These are phyloP conservation scores for Selenia dentaria DNA, from an alignment of 2,888 invertebrate species.

Conservation along the genomic window DNA sequence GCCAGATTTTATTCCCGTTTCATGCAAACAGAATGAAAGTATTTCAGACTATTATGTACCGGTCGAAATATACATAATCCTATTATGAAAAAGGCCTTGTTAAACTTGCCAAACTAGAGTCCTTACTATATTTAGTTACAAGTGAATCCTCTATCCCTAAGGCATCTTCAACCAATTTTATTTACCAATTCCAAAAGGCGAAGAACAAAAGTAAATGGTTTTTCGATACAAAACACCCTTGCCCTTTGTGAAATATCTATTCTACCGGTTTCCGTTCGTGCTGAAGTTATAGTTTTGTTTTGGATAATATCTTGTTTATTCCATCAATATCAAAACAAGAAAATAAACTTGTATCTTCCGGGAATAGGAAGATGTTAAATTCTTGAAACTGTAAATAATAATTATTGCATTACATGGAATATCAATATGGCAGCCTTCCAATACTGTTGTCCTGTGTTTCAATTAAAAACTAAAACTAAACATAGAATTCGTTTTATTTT, in stretches of 20 bases:
- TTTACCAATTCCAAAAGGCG: slow-evolving; percentile 18
- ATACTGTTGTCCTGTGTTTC: too few relatives aligned
- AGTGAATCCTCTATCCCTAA: too few relatives aligned
- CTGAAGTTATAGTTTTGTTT: slow-evolving; percentile 12
- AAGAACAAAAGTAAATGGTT: slow-evolving; percentile 20
- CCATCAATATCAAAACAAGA: slow-evolving; percentile 37
- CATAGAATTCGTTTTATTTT: too few relatives aligned
- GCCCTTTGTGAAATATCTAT: slow-evolving; percentile 12
- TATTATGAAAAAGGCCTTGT: too few relatives aligned
- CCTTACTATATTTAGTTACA: too few relatives aligned
- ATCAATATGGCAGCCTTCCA: slow-evolving; percentile 6
- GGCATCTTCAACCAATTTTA: too few relatives aligned
- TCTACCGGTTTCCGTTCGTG: slow-evolving; percentile 7
- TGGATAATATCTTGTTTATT: slow-evolving; percentile 17
- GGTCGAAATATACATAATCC: too few relatives aligned
- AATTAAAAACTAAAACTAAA: too few relatives aligned
- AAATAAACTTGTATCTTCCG: slow-evolving; percentile 42
- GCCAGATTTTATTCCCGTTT: too few relatives aligned
- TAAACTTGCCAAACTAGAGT: too few relatives aligned
- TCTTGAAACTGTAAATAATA: slow-evolving; percentile 37
- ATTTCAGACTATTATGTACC: too few relatives aligned
- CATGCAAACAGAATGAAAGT: too few relatives aligned
- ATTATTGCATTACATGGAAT: slow-evolving; percentile 10
- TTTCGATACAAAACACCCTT: slow-evolving; percentile 17
- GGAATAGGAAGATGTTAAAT: slow-evolving; percentile 55